Conservation (phyloP, 2,113 vertebrate genomes). For the Semnornis frantzii region DNA sequence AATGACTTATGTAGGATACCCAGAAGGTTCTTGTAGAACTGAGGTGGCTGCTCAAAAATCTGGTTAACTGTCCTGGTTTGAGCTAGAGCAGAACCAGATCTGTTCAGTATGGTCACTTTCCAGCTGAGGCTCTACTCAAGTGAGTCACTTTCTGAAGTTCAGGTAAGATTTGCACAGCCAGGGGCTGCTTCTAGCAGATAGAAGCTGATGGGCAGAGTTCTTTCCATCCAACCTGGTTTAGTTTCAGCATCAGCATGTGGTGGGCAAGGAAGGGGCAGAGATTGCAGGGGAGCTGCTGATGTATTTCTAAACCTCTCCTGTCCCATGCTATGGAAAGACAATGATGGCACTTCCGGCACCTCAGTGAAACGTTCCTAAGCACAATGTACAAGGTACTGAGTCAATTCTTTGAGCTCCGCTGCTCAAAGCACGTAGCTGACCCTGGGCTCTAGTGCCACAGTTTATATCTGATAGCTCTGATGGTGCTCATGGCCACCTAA, state of each 20-base stretch:
- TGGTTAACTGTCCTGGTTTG: too few species aligned
- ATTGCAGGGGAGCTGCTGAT: background rate
- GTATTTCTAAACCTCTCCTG: background rate
- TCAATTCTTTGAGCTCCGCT: background rate
- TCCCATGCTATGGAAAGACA: background rate
- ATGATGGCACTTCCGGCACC: background rate
- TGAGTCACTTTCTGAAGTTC: too few species aligned
- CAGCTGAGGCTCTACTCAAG: too few species aligned
- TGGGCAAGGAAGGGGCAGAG: background rate
- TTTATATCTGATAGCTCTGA: background rate
- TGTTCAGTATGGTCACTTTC: too few species aligned
- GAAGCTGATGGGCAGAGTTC: too few species aligned
- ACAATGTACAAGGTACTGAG: background rate
- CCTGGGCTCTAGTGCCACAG: background rate
- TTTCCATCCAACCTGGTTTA: too few species aligned
- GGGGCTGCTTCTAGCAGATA: too few species aligned
- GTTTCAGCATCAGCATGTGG: background rate
- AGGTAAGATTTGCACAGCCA: too few species aligned
- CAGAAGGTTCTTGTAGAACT: background rate
- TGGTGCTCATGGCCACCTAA: background rate
- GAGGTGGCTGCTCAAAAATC: background rate
- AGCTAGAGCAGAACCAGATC: too few species aligned
- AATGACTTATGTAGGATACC: background rate
- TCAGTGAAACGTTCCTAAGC: background rate
- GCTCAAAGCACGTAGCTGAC: background rate